Evolutionary conservation across 2,888 invertebrate genomes (phyloP).

Genomic region (Andricus quercusramuli): DNA sequence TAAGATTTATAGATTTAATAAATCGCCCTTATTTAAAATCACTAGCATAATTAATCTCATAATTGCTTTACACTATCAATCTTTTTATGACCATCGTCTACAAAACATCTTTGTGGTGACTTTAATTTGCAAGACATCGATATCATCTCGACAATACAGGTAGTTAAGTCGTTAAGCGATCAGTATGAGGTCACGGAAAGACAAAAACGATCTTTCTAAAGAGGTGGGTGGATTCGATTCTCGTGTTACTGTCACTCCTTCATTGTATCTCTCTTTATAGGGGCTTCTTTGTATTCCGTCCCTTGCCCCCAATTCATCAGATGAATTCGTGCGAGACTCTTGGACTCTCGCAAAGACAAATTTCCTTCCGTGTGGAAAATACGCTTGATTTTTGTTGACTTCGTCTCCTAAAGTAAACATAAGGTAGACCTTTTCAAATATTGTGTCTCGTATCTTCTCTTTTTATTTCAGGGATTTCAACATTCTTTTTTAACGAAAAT

Average conservation of each 20-base stretch:
- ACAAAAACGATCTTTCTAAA: neutral
- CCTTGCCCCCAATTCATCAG: slow-evolving; percentile 25
- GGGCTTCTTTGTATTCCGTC: slow-evolving; percentile 6
- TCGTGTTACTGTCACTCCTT: slow-evolving; percentile 7
- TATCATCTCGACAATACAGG: neutral
- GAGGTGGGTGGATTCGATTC: slow-evolving; percentile 9
- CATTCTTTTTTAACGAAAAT: neutral
- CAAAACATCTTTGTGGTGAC: slow-evolving; percentile 5
- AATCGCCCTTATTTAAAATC: neutral
- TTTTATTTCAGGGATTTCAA: neutral
- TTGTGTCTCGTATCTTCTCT: neutral
- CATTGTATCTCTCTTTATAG: slow-evolving; percentile 3
- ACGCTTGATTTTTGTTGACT: slow-evolving; percentile 34
- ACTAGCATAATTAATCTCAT: neutral
- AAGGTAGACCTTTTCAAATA: neutral
- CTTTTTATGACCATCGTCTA: neutral
- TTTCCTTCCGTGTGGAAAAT: slow-evolving; percentile 9
- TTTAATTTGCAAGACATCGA: slow-evolving; percentile 30
- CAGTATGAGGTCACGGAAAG: neutral
- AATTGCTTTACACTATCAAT: neutral
- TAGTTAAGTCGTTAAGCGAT: slow-evolving; percentile 20
- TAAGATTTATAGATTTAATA: neutral
- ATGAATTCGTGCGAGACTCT: slow-evolving; percentile 21
- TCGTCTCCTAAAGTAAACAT: neutral
- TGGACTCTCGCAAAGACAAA: slow-evolving; percentile 14